Evolutionary conservation across 2,113 vertebrate genomes (phyloP), one percentile per base, ranked within the genome.

Genomic region (Dascyllus trimaculatus): DNA sequence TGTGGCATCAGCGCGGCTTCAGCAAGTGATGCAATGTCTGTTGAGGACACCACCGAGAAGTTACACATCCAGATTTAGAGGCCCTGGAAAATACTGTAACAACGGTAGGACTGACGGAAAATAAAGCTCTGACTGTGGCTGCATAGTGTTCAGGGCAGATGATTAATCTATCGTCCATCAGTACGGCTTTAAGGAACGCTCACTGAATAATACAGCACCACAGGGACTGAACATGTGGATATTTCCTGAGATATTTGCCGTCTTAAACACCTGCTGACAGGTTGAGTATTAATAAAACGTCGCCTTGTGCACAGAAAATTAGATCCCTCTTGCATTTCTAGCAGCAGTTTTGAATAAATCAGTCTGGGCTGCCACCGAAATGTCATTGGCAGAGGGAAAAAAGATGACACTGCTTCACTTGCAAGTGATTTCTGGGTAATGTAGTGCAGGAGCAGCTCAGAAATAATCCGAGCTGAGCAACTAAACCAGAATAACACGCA

Each of bases 391-490:
- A 76, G 11, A 48, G 29, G 18, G 43, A 24, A 57, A 53, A 13
- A 49, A 13, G 46, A 45, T 40, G 29, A 52, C 45, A 22, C 2
- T 22, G 15, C 56, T 68, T 40, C 56, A 32, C 17, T 6, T 22
- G 21, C 40, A 52, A 60, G 53, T 45, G 53, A 71, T 38, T 56
- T 77, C 32, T 65, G 71, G 60, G 53, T 26, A 63, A 78, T 75
- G 51, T 54, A 67, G 74, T 63, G 66, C 56, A 81, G 54, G 40
- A 52, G 62, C 19, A 52, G 62, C n/a, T 17, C 4, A 0, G 1
- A 4, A 24, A 26, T 32, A 43, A 38, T 32, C 25, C 14, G 21
- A 25, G 10, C 4, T 0, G 40, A 13, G 53, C 74, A 60, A 65
- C 25, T 38, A 13, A 57, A 56, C 4, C 38, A 71, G 45, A 53